Base-by-base conservation (phyloP, 1,140 invertebrate genomes). In the Papilio machaon region DNA sequence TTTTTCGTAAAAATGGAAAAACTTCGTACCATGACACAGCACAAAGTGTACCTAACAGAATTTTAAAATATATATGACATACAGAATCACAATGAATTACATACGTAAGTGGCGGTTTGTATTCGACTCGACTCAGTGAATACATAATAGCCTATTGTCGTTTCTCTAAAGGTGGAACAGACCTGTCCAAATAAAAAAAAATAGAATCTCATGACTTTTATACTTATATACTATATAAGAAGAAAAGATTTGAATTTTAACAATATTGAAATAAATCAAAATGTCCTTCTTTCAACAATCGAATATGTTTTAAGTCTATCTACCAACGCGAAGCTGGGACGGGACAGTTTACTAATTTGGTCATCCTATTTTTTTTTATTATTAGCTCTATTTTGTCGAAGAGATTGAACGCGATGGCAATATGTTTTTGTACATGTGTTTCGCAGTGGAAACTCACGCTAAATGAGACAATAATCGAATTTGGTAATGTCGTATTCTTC, bases 71-170 rank as follows among this genome's bases (percentile, higher is more conserved):
- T 30, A 19, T 64, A 64, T 64, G 23, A 23, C 19, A 64, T 23
- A 19, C 23, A 10, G 60, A 64, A 64, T 64, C 19, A 64, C 60
- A 64, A 64, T 64, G 60, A 64, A 11, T 3, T n/a, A n/a, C n/a
- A n/a, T 64, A n/a, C 60, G 23, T n/a, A 64, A 23, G 60, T 64
- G 19, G 60, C 19, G 60, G 60, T 64, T 9, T 64, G 17, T 64
- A 64, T 64, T 64, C 60, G 19, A 15, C 5, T 23, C 9, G 60
- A 64, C 4, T 64, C 60, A 30, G 19, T 64, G 60, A 64, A 64
- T 64, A 30, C 60, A 64, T 64, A 64, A 64, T 64, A 64, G 60
- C 10, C 60, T 64, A 30, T 64, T 64, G 54, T 58, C 54, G 60
- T 64, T 13, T 64, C 30, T 64, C 60, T 64, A 64, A 64, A 64